Conservation (phyloP, 2,113 vertebrate species). For the Xenotilapia caudafasciata region DNA sequence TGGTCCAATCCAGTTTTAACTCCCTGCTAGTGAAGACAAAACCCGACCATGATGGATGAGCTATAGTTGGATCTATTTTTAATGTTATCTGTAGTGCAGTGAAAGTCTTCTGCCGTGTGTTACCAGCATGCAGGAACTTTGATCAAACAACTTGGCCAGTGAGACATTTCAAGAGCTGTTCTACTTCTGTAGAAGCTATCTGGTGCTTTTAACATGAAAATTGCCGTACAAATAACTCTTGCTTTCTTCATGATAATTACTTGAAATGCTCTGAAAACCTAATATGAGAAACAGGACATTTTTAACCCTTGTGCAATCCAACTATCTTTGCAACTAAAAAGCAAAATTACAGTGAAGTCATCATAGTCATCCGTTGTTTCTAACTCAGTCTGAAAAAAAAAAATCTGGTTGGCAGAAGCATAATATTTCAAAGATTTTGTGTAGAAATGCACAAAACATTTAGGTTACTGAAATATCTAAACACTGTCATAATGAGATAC, state of each 20-base stretch:
- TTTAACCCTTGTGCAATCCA: not conserved
- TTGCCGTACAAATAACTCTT: not conserved
- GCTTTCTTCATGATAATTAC: not conserved
- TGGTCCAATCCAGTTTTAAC: not conserved
- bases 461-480: not conserved
- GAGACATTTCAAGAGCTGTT: not conserved
- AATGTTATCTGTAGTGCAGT: not conserved
- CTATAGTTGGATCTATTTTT: not conserved
- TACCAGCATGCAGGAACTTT: not conserved
- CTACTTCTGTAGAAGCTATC: not conserved
- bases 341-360: not conserved
- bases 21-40: not conserved
- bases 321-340: not conserved
- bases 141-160: not conserved
- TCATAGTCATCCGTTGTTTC: not conserved
- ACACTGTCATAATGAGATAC: not conserved
- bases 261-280: not conserved
- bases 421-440: not conserved
- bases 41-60: not conserved
- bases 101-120: not conserved
- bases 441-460: not conserved
- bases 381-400: not conserved
- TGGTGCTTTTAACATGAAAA: not conserved
- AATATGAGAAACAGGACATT: not conserved
- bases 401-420: rapidly evolving